Percentiles rank a stretch among this genome's conserved stretches.
phyloP scores from a whole-genome alignment of 2,888 invertebrate species.

The Erpobdella octoculata region DNA sequence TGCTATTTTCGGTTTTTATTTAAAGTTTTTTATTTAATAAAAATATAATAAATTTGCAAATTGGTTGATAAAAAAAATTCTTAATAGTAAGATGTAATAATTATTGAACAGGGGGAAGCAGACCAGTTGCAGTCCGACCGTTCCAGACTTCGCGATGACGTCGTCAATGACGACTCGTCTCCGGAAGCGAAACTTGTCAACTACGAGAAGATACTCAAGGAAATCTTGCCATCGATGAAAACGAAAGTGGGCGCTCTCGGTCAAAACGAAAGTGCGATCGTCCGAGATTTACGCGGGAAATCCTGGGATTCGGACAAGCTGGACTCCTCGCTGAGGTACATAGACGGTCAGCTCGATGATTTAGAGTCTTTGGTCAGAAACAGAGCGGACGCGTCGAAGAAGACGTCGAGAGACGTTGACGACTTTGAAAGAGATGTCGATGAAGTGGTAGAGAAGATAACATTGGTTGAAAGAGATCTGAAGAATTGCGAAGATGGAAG shows the following conservation, averaged over 20 bases:
- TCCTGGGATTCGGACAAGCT: constrained; percentile 8
- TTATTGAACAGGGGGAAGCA: background rate
- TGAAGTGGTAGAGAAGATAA: background rate
- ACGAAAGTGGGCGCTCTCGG: background rate
- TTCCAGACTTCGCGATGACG: background rate
- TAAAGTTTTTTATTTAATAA: too few species aligned
- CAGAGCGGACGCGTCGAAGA: constrained; percentile 5
- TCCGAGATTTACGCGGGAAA: background rate
- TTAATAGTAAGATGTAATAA: too few species aligned
- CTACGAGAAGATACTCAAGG: background rate
- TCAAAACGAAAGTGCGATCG: background rate
- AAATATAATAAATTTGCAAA: too few species aligned
- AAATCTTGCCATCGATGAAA: constrained; percentile 9
- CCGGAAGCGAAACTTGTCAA: background rate
- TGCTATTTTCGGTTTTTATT: too few species aligned
- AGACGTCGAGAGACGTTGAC: background rate
- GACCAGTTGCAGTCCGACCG: constrained; percentile 8
- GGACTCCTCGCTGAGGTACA: background rate
- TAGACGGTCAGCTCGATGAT: background rate
- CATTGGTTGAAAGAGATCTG: background rate
- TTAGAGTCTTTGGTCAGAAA: constrained; percentile 1
- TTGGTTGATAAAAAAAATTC: too few species aligned
- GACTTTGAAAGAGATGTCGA: background rate
- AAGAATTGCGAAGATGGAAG: background rate
- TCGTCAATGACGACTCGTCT: background rate